Conservation (phyloP, 2,888 invertebrate genomes). For the Selenia dentaria region DNA sequence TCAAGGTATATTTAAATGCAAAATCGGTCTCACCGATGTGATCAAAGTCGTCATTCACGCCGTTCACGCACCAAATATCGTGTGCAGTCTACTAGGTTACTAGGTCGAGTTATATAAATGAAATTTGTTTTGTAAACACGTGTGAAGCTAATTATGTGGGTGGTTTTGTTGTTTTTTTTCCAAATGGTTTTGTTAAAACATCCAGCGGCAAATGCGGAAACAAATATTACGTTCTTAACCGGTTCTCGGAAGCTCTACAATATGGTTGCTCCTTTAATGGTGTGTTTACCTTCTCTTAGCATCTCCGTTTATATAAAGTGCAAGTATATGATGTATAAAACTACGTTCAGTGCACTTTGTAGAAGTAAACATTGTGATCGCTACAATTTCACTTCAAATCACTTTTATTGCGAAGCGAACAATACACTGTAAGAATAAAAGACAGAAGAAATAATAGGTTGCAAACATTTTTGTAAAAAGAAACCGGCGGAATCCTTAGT, state of each 20-base stretch:
- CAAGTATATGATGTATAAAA: constrained; percentile 5
- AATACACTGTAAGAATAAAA: too few relatives aligned
- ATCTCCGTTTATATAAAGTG: constrained; percentile 21
- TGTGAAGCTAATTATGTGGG: constrained; percentile 36
- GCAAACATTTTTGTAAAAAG: too few relatives aligned
- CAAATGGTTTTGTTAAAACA: constrained; percentile 5
- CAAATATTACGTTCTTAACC: constrained; percentile 1
- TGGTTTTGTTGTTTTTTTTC: constrained; percentile 23
- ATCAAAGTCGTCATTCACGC: constrained; percentile 51
- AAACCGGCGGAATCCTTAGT: too few relatives aligned
- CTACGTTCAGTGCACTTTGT: constrained; percentile 5
- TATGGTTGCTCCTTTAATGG: constrained; percentile 8
- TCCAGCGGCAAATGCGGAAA: constrained; percentile 8
- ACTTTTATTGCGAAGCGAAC: too few relatives aligned
- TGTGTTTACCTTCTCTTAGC: constrained; percentile 16
- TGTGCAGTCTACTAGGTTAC: constrained; percentile 66
- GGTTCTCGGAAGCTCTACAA: constrained; percentile 12
- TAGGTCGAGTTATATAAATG: constrained; percentile 66
- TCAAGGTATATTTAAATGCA: constrained; percentile 22
- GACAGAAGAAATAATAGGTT: too few relatives aligned
- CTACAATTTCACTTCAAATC: too few relatives aligned
- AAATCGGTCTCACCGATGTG: constrained; percentile 38
- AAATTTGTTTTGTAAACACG: constrained; percentile 48
- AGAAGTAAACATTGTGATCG: neutral
- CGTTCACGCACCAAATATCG: constrained; percentile 74